These are phyloP conservation scores for Bubo scandiacus DNA, from an alignment of 2,113 vertebrate species.

Conservation along the genomic window DNA sequence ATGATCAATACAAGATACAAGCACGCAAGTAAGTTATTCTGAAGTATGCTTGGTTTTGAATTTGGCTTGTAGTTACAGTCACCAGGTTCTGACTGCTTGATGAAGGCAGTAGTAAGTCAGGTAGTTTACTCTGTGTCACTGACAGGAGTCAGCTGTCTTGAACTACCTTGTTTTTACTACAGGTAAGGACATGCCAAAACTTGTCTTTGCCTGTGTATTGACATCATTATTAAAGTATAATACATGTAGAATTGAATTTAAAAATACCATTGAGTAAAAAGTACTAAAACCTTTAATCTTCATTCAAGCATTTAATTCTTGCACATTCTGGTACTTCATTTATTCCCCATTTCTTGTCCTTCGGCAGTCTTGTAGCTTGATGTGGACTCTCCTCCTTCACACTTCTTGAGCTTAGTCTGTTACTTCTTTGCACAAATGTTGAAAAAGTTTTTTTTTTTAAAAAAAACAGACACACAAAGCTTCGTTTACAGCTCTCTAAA, in stretches of 20 bases:
- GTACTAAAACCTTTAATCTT: background rate
- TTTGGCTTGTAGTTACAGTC: background rate
- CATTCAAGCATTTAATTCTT: background rate
- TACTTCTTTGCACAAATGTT: background rate
- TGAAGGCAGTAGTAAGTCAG: background rate
- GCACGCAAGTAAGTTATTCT: fast-evolving
- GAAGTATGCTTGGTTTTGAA: background rate
- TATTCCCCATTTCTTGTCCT: background rate
- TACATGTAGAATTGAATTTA: background rate
- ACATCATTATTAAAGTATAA: background rate
- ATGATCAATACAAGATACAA: background rate
- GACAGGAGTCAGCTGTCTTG: background rate
- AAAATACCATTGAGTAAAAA: background rate
- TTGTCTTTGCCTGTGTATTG: background rate
- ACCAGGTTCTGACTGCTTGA: background rate
- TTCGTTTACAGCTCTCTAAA: background rate
- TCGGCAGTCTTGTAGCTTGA: background rate
- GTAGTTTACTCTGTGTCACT: background rate
- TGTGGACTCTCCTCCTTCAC: background rate
- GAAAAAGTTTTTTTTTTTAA: background rate
- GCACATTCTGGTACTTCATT: background rate
- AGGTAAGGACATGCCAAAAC: background rate
- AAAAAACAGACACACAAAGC: background rate
- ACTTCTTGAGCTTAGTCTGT: background rate
- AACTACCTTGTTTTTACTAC: background rate